A percentile compares a stretch with the other conserved stretches of the same genome.
phyloP scores from a whole-genome alignment of 2,888 invertebrate species.

The Cabera pusaria region DNA sequence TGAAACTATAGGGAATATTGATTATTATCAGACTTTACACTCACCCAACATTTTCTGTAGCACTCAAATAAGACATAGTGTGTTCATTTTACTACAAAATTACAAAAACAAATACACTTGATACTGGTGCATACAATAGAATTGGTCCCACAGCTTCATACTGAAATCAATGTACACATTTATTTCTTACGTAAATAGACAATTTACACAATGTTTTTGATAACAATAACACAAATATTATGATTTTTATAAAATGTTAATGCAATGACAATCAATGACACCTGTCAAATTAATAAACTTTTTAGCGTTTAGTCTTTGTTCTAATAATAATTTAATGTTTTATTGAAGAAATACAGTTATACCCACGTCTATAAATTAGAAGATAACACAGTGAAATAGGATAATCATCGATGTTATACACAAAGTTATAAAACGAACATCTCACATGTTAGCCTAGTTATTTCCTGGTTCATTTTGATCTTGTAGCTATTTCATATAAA shows the following conservation, averaged over 20 bases:
- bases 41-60: slow-evolving; percentile 81
- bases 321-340: not conserved
- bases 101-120: slow-evolving; percentile 55
- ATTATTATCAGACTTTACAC: slow-evolving; percentile 35
- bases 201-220: slow-evolving; percentile 36
- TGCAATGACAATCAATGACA: slow-evolving; percentile 67
- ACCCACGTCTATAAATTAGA: not conserved
- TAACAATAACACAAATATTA: slow-evolving; percentile 56
- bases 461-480: slow-evolving; percentile 48
- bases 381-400: slow-evolving; percentile 4
- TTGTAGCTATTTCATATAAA: slow-evolving; percentile 8
- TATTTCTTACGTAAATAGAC: slow-evolving; percentile 22
- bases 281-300: slow-evolving; percentile 59
- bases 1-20: no score
- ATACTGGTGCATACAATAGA: slow-evolving; percentile 50
- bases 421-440: slow-evolving; percentile 40
- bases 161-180: slow-evolving; percentile 46
- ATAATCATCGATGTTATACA: not conserved
- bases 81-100: slow-evolving; percentile 73
- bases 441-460: slow-evolving; percentile 56
- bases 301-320: slow-evolving; percentile 27
- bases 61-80: slow-evolving; percentile 82
- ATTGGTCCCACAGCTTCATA: slow-evolving; percentile 73
- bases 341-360: not conserved
- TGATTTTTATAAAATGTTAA: slow-evolving; percentile 46